Base-by-base conservation (phyloP, 2,888 invertebrate genomes). In the Hetaerina titia region DNA sequence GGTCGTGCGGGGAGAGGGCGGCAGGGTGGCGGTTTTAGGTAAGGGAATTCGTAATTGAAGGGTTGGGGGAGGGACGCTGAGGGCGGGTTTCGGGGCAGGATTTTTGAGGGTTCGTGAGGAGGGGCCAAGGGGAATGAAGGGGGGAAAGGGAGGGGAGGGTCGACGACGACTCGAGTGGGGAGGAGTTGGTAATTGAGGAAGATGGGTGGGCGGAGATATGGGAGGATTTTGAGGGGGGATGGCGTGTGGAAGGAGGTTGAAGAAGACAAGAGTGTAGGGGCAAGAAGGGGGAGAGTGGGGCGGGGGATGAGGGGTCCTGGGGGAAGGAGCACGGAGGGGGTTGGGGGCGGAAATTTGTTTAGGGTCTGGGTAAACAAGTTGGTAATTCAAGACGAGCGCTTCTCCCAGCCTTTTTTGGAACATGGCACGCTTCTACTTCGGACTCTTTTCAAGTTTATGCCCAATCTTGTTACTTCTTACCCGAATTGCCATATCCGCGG, bases 281-380 rank as follows among this genome's bases (percentile, higher is more conserved):
- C 13, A 58, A 58, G 15, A 15, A 13, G 87, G 13, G 13, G 5
- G 25, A 15, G 22, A 22, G 19, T 17, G 9, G 17, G 25, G 58
- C 45, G 58, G 9, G 90, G 64, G 63, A 64, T 17, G 90, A 4
- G 11, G 31, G 25, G 25, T 19, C 1, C 4, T 17, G 19, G 63
- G 25, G 63, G 45, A 19, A 8, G 19, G 11, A 60, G 15, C 45
- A 31, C 25, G 31, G 81, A 15, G 60, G 1, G 60, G 31, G 31
- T 5, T 15, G 31, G 25, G 81, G 81, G 31, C 81, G 81, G 81
- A 81, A 81, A 81, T 81, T 81, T 81, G 81, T 81, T 81, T 81
- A 81, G 81, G 81, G 81, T 81, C 81, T 81, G 81, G 81, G 81
- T 81, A 81, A 81, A 81, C 81, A 81, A 81, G 81, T 81, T 81